Evolutionary conservation across 92 coral and sea anemone species (phyloP).

Genomic region (Diadumene lineata): DNA sequence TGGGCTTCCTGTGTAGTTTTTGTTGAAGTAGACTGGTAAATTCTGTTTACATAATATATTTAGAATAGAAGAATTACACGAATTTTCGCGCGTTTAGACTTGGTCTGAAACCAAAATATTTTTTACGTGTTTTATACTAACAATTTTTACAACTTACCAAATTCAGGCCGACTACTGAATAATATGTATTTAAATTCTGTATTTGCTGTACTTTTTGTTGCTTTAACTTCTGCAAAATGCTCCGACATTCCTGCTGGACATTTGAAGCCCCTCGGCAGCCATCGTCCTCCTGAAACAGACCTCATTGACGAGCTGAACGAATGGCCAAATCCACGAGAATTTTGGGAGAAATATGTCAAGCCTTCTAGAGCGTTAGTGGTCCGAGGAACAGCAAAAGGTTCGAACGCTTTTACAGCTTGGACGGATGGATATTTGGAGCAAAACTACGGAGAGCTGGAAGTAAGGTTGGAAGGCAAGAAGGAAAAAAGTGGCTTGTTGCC

Average conservation of each 20-base stretch:
- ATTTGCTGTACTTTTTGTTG: not conserved
- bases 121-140: not conserved
- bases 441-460: constrained; percentile 77
- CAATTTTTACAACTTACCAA: not conserved
- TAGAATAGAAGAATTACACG: too few relatives aligned
- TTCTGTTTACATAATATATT: not conserved
- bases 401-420: constrained; percentile 77
- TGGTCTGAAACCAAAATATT: too few relatives aligned
- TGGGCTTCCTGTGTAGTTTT: constrained; percentile 8
- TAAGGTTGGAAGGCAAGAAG: constrained; percentile 83
- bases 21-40: not conserved
- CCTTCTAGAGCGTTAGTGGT: constrained; percentile 81
- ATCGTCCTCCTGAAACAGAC: constrained; percentile 68
- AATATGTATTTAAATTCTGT: not conserved
- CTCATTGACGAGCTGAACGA: constrained; percentile 72
- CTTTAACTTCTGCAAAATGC: not conserved
- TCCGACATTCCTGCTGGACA: constrained; percentile 76
- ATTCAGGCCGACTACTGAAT: not conserved
- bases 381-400: constrained; percentile 82
- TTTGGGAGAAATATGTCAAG: constrained; percentile 88
- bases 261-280: constrained; percentile 78
- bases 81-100: not conserved
- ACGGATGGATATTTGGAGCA: constrained; percentile 73
- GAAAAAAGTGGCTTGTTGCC: constrained; percentile 86
- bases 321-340: constrained; percentile 79